Evolutionary conservation across 2,797 vertebrate genomes (phyloP).

Genomic region (Darevskia mixta): DNA sequence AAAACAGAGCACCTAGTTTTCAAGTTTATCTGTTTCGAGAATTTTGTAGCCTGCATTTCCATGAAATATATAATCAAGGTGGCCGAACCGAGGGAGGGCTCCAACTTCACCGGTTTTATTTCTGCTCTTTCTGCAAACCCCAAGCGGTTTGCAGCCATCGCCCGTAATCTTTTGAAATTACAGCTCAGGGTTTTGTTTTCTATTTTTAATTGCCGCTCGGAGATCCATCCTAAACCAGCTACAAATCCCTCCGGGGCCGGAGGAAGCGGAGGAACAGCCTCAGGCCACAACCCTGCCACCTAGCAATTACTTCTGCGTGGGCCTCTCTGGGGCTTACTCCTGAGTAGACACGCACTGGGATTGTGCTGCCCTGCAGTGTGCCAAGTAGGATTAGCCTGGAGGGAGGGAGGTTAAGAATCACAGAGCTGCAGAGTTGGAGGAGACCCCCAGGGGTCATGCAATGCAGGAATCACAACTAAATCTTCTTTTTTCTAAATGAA

Average conservation of each 20-base stretch:
- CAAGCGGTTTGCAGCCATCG: neutral
- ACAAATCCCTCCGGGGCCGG: neutral
- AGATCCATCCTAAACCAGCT: neutral
- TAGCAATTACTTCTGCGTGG: too few relatives aligned
- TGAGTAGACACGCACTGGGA: too few relatives aligned
- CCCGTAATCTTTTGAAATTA: neutral
- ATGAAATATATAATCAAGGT: neutral
- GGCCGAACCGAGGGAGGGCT: neutral
- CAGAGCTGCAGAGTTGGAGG: too few relatives aligned
- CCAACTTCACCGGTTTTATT: neutral
- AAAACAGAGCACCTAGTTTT: neutral
- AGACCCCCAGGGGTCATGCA: too few relatives aligned
- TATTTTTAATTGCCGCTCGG: neutral
- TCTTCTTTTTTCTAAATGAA: too few relatives aligned
- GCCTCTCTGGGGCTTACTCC: too few relatives aligned
- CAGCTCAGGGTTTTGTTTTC: neutral
- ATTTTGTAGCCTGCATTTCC: neutral
- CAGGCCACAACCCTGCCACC: too few relatives aligned
- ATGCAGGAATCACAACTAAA: too few relatives aligned
- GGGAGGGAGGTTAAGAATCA: too few relatives aligned
- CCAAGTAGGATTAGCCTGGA: too few relatives aligned
- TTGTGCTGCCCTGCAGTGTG: too few relatives aligned
- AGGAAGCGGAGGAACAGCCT: neutral
- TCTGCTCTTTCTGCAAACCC: neutral
- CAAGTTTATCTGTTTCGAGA: neutral